These are phyloP conservation scores for Crambe crambe DNA, from an alignment of 37 sponge, comb jelly and placozoan genomes.

Conservation along the genomic window DNA sequence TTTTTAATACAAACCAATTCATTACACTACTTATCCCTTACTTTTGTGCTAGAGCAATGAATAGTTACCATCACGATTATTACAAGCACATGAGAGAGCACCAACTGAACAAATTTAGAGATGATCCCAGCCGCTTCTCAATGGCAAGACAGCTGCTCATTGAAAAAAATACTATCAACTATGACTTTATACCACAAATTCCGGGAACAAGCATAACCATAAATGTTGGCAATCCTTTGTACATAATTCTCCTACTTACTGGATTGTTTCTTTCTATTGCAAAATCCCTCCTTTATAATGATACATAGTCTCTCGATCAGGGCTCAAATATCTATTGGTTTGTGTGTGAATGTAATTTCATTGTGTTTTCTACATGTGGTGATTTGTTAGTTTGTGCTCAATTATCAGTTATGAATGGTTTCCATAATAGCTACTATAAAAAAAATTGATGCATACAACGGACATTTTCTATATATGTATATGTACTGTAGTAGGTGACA, in stretches of 20 bases:
- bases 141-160: background rate
- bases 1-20: constrained; percentile 17
- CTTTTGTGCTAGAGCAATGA: constrained; percentile 18
- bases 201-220: constrained; percentile 12
- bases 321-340: no score
- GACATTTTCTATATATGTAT: no score
- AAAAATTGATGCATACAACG: no score
- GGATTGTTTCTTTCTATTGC: constrained; percentile 6
- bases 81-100: background rate
- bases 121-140: background rate
- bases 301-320: no score
- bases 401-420: no score
- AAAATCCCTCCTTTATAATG: background rate
- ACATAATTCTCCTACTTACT: constrained; percentile 2
- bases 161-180: background rate
- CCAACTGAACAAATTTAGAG: background rate
- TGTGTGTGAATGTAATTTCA: no score
- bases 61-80: constrained; percentile 9
- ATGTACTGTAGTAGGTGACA: no score
- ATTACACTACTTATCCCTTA: constrained; percentile 15
- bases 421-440: no score
- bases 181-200: constrained; percentile 12
- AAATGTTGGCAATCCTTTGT: constrained; percentile 6
- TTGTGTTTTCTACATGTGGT: no score
- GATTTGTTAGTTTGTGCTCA: no score